Base-by-base conservation (phyloP, 64 coral and sea anemone species). In the Anthopleura sola region DNA sequence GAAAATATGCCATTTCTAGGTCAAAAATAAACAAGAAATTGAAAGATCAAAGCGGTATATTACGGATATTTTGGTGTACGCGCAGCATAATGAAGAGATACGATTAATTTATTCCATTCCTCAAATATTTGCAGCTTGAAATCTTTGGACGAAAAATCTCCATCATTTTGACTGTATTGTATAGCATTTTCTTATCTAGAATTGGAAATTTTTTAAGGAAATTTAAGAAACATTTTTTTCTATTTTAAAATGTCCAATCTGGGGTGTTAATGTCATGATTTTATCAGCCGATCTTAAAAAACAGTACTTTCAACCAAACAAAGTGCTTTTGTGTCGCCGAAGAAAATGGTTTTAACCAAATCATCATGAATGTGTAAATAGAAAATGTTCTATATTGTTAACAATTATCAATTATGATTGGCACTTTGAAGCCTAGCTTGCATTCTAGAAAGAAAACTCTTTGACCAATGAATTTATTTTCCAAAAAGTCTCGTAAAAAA, bases 301-400 rank as follows among this genome's bases (percentile, higher is more conserved):
- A 34, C 13, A 71, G 66, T 4, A 71, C 66, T 36, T 71, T 34
- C 28, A 62, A 34, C 66, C 66, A 71, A 71, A 71, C 66, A 71
- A 71, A 71, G 28, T 28, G 13, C 66, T 71, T 71, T 71, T 32
- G 3, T 71, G 66, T 71, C 66, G 66, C 66, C 66, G 66, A 34
- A 15, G 28, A 71, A n/a, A 71, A 71, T 34, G 29, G 3, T 71
- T 71, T 71, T 71, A 71, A 71, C 66, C 31, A 71, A 71, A 31
- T 71, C 66, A 16, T 15, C 66, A 71, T 71, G 66, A 71, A 71
- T 71, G 66, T 71, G 66, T 71, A 71, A 71, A 36, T 71, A 34
- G 8, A 71, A 71, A 31, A 71, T 71, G n/a, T 32, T 71, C 29
- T 18, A 31, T 34, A 32, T 71, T 71, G 66, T 71, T 71, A 32